Conservation (phyloP, 2,797 vertebrate species). For the Anomalospiza imberbis region DNA sequence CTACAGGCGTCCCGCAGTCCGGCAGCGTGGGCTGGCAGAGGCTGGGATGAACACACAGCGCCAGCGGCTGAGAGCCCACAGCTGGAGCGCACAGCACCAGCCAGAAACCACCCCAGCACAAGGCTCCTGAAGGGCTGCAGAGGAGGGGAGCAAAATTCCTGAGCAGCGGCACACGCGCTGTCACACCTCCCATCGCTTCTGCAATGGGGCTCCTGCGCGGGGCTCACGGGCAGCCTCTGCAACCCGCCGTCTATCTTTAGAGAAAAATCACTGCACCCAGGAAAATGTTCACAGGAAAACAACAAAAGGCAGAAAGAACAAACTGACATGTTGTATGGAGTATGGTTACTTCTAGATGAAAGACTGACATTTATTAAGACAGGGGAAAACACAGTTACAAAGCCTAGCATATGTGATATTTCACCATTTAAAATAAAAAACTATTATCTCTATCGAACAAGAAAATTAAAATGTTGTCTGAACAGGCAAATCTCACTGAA, state of each 20-base stretch:
- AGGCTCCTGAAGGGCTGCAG: neutral
- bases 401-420: neutral
- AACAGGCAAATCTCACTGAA: neutral
- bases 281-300: neutral
- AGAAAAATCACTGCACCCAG: neutral
- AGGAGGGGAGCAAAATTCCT: accelerated
- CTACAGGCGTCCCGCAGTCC: conserved; percentile 20
- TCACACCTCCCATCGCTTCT: neutral
- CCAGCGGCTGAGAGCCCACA: accelerated
- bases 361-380: neutral
- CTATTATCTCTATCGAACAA: neutral
- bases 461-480: neutral
- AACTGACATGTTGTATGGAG: neutral
- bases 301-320: neutral
- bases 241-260: accelerated
- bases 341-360: neutral
- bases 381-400: neutral
- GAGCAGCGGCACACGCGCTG: accelerated
- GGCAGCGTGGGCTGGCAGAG: neutral
- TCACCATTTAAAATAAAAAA: neutral
- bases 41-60: neutral
- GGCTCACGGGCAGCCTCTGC: neutral
- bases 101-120: neutral
- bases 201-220: neutral
- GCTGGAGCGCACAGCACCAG: conserved; percentile 23